Evolutionary conservation across 2,888 invertebrate species (phyloP), one percentile per base, ranked within the genome.

Genomic region (Drosophila kanekoi): DNA sequence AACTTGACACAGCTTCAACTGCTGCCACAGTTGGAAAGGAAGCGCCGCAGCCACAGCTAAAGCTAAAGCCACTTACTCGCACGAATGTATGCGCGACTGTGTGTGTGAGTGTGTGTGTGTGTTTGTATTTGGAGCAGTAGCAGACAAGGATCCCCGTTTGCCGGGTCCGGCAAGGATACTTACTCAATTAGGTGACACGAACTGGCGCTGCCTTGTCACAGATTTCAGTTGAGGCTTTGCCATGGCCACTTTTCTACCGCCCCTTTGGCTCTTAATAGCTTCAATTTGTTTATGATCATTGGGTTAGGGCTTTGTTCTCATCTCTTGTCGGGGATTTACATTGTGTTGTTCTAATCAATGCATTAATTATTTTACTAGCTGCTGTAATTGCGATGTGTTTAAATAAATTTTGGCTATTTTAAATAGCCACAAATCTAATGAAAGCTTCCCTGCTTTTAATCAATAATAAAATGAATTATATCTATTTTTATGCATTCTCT

Each of bases 111-210:
- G 48, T 28, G 35, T 49, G 37, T 58, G 40, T 33, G 33, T 33
- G 38, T 44, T 33, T 45, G 33, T 23, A 56, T 38, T 33, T 35
- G 23, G 14, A 32, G 20, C 33, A 32, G 52, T 16, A 47, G 47
- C 41, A 43, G 48, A 47, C 67, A 33, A 68, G 51, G 44, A 65
- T 51, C 35, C 28, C n/a, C 40, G 33, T 52, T n/a, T 48, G 54
- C 47, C 28, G 35, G 47, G 68, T 65, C 65, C 72, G 33, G 71
- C 72, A 51, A 73, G 69, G 70, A 77, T 70, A 79, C 82, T 76
- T 73, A 85, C 80, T 87, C 87, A 85, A 87, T 85, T 85, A 85
- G 80, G 76, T 80, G 78, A 78, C 80, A 78, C 68, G 72, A 82
- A 72, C 72, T 79, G 76, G 53, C 51, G 60, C 40, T 72, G 58